Base-by-base conservation (phyloP, 2,113 vertebrate species). In the Harpagus bidentatus region DNA sequence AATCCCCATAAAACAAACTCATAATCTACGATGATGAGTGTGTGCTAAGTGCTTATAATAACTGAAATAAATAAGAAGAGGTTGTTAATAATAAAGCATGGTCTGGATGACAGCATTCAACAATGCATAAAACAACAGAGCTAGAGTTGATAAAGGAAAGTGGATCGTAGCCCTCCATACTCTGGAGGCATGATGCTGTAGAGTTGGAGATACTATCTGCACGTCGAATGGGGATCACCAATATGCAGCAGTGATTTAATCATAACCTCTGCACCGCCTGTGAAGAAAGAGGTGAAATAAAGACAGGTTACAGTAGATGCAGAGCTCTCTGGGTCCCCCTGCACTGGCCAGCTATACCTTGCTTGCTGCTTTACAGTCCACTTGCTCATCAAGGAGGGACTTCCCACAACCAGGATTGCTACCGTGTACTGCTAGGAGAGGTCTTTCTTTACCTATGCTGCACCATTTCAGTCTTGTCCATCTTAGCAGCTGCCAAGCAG, bases 1-100 rank as follows among this genome's bases (percentile, higher is more conserved):
- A 97, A 96, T 91, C 86, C 88, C 58, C 66, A 76, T 93, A 96
- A 98, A 97, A 80, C n/a, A 88, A 95, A 84, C 61, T 80, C 76
- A 67, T 86, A 97, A 95, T 89, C 87, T 94, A 62, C 4, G 2
- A 80, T 0, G n/a, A 93, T 62, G 78, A 94, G 66, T 62, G 58
- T 22, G 32, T 85, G 55, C 78, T 96, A 95, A 95, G 78, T 91
- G 89, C 50, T 95, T 82, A 29, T 91, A 86, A 92, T 82, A 96
- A 73, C 78, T 66, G 91, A 93, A 95, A 96, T 89, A 97, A 97
- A 91, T 82, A 89, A 88, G 45, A 80, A 86, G 82, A 91, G 47
- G 55, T 90, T 70, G 87, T 95, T 89, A 96, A 94, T 91, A 91
- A 94, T 77, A 95, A 96, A 93, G 43, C 43, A 47, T 50, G 67